Evolutionary conservation across 1,140 invertebrate genomes (phyloP), one percentile per base, ranked within the genome.

Genomic region (Diuraphis noxia): DNA sequence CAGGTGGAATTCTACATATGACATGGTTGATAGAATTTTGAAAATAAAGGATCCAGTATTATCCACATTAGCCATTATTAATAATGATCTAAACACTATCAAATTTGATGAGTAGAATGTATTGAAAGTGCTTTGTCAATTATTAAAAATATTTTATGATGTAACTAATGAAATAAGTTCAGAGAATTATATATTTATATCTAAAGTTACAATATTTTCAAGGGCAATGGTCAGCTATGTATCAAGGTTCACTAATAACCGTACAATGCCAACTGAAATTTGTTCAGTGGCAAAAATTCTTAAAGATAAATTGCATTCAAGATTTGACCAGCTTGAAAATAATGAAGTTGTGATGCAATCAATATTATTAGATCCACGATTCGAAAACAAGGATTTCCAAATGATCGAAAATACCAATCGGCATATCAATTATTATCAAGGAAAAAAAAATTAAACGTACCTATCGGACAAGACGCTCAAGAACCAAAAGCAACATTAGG

Each of bases 1-100:
- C 6, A 90, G 93, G 0, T 94, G 93, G 93, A 93, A 93, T 87
- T 93, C 93, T 10, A 93, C 93, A 1, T 93, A 92, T 87, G 93
- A 93, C 43, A 94, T 93, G 93, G 34, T 93, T 0, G 81, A 92
- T 1, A 84, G 93, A 84, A 79, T 93, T 87, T 36, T 87, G 21
- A 87, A 87, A 36, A 34, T 56, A 23, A 87, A 52, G 25, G 85
- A 87, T 5, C 85, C 85, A 10, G 9, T 87, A 3, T 36, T 87
- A 36, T 87, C 46, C 3, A 87, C 85, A 49, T 56, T 56, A 52
- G 85, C 85, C 43, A 87, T 87, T 34, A 38, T 52, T 81, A 87
- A 87, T 52, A 87, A 87, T 38, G 41, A 46, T 36, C 19, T 87
- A 4, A 87, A 87, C 19, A 81, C 17, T 23, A 38, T 81, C 0